Evolutionary conservation across 2,113 vertebrate genomes (phyloP).

Genomic region (Hassar affinis): DNA sequence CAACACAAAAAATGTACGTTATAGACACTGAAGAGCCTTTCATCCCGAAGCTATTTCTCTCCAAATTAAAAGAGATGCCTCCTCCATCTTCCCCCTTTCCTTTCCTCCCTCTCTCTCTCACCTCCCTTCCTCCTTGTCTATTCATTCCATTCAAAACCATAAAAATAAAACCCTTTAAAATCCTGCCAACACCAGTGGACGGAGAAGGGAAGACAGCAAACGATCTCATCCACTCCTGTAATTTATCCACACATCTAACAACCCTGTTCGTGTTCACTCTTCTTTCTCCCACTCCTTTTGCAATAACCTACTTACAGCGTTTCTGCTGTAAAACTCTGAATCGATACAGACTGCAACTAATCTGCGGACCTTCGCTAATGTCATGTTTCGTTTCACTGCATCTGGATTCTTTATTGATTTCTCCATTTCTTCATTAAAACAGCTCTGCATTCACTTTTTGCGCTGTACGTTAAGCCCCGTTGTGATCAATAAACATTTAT

Average conservation of each 20-base stretch:
- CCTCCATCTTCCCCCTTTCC: neutral
- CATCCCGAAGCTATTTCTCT: slow-evolving; percentile 21
- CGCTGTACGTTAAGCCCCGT: neutral
- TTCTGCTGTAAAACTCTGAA: slow-evolving; percentile 15
- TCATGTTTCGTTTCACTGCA: neutral
- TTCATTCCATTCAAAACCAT: neutral
- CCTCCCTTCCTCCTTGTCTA: neutral
- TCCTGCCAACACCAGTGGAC: slow-evolving; percentile 22
- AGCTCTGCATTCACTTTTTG: neutral
- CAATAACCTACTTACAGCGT: neutral
- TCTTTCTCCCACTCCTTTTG: neutral
- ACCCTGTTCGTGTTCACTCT: neutral
- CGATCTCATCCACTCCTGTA: slow-evolving; percentile 5
- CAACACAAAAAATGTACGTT: slow-evolving; percentile 6
- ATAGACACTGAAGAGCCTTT: slow-evolving; percentile 13
- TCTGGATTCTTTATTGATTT: slow-evolving; percentile 33
- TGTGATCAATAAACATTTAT: neutral
- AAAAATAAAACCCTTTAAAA: slow-evolving; percentile 39
- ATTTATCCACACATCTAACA: neutral
- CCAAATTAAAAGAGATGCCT: slow-evolving; percentile 12
- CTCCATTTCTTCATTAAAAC: neutral
- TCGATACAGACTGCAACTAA: neutral
- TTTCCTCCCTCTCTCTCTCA: neutral
- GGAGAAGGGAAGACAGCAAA: neutral
- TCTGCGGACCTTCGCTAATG: neutral